phyloP scores from a whole-genome alignment of 2,113 vertebrate species.

The Ochotona princeps region DNA sequence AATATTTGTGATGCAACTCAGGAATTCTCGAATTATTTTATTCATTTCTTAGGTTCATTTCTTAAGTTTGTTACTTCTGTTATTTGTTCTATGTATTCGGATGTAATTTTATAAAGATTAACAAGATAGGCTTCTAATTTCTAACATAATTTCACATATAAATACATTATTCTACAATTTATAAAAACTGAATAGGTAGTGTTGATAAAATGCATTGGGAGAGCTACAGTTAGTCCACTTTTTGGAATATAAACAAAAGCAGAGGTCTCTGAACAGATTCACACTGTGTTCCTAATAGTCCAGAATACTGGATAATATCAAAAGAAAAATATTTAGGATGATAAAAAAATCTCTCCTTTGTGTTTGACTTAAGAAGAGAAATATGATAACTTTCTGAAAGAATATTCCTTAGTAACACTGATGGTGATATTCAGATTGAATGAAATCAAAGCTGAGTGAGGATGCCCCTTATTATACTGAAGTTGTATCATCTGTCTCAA shows the following conservation, averaged over 20 bases:
- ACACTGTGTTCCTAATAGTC: background rate
- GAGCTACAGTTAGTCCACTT: background rate
- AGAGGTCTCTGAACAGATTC: background rate
- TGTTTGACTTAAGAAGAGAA: constrained; percentile 21
- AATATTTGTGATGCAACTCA: background rate
- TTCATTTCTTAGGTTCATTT: background rate
- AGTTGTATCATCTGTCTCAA: background rate
- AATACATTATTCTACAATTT: constrained; percentile 39
- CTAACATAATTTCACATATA: constrained; percentile 13
- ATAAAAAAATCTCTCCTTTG: background rate
- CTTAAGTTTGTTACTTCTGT: background rate
- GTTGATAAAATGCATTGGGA: constrained; percentile 24
- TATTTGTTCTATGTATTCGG: background rate
- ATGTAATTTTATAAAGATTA: constrained; percentile 24
- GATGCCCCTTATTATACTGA: background rate
- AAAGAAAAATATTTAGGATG: constrained; percentile 12
- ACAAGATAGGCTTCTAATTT: constrained; percentile 21
- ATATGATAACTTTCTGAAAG: constrained; percentile 26
- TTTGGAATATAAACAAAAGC: constrained; percentile 51
- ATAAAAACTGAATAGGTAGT: constrained; percentile 36
- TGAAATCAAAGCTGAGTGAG: background rate
- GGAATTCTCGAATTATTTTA: constrained; percentile 15
- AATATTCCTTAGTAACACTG: constrained; percentile 9
- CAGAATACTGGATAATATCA: background rate
- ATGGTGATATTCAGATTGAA: constrained; percentile 31